Base-by-base conservation (phyloP, 2,888 invertebrate species). In the Thalpophila matura region DNA sequence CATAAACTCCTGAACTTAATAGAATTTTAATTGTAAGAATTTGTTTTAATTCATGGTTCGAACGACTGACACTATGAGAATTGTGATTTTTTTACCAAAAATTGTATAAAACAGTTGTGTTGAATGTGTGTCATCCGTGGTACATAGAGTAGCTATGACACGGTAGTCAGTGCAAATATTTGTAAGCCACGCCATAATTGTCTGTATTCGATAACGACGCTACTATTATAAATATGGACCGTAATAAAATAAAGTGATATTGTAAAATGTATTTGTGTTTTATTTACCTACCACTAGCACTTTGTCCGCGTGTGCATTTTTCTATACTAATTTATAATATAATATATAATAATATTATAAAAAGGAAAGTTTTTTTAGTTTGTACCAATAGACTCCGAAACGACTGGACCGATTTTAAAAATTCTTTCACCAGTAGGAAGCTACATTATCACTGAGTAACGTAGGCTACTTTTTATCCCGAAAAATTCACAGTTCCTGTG, bases 171-270 rank as follows among this genome's bases (percentile, higher is more conserved):
- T 72, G 73, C 74, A 74, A 74, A 47, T 77, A 72, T 50, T 55
- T 50, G 62, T 80, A 73, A 71, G 64, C 63, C 61, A 70, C 77
- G 86, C 83, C 85, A 82, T 84, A 74, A 60, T 74, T 70, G 81
- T 82, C 82, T 87, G 77, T 85, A 83, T 74, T 79, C 74, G 58
- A 20, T 79, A 71, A 64, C 65, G 79, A 81, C 63, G 83, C 85
- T 89, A 85, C 86, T 84, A 86, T 83, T 86, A 84, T 87, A 82
- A 83, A 77, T 83, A 83, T 80, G 77, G 77, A 81, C 74, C 66
- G 65, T 86, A 87, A 87, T 87, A 83, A 88, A 90, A 88, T 90
- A 90, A 90, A 91, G 87, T 89, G 90, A 91, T 87, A 89, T 88
- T 89, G 87, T 89, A 89, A 87, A 85, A 64, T 47, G 9, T 42